A percentile compares a stretch with the other conserved stretches of the same genome.
These are phyloP conservation scores for Heliconius congener DNA, from an alignment of 1,140 invertebrate genomes.

Conservation along the genomic window DNA sequence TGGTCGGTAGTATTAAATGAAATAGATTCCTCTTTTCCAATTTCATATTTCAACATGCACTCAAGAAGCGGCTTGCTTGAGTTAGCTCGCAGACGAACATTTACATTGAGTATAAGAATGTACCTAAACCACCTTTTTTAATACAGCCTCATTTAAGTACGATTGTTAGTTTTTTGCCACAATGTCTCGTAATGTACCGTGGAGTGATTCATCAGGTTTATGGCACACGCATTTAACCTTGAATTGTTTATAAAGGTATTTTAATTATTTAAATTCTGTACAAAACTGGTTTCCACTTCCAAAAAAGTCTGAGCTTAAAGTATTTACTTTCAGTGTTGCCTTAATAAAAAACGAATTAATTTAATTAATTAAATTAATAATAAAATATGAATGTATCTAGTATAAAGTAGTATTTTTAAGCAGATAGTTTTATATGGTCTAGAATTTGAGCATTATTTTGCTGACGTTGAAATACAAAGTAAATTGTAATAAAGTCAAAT, in stretches of 20 bases:
- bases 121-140: background rate
- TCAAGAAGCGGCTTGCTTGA: background rate
- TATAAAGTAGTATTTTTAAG: too few species aligned
- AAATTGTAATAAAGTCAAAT: background rate
- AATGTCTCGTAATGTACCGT: conserved; percentile 24
- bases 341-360: too few species aligned
- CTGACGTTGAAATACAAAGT: background rate
- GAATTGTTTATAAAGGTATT: conserved; percentile 18
- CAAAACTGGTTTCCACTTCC: background rate
- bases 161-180: conserved; percentile 35
- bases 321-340: too few species aligned
- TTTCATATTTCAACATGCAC: background rate
- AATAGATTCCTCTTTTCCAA: background rate
- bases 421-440: too few species aligned
- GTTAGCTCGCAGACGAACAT: background rate
- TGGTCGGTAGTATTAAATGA: background rate
- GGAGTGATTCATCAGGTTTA: conserved; percentile 30
- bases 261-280: background rate
- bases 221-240: conserved; percentile 21
- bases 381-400: too few species aligned
- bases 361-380: too few species aligned
- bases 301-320: background rate
- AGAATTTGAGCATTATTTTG: background rate
- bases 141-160: conserved; percentile 14
- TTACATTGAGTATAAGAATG: conserved; percentile 12